Percentiles rank a stretch among this genome's conserved stretches.
Conservation (phyloP, 1,140 invertebrate genomes). For the Caerostris extrusa region DNA sequence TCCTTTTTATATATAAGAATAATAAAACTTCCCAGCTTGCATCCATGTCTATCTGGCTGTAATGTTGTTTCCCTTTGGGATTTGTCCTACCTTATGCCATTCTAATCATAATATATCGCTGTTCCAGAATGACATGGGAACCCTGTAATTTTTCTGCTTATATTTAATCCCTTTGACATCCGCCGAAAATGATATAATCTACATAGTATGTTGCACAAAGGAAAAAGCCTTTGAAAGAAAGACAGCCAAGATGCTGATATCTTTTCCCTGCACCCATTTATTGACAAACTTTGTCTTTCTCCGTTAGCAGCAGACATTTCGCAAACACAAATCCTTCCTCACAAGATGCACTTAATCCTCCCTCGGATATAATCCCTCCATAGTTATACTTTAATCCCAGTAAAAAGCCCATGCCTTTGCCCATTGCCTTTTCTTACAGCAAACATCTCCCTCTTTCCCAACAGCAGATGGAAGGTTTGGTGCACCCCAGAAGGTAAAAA, state of each 20-base stretch:
- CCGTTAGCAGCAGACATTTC: background rate
- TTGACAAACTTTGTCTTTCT: background rate
- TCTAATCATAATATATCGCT: background rate
- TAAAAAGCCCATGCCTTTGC: background rate
- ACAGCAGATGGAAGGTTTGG: constrained; percentile 14
- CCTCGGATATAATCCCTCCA: constrained; percentile 29
- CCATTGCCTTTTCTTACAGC: background rate
- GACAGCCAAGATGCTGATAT: background rate
- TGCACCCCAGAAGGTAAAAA: background rate
- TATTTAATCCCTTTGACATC: constrained; percentile 2
- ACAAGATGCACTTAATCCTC: constrained; percentile 19
- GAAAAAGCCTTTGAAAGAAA: background rate
- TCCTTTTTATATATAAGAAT: background rate
- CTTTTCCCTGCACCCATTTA: background rate
- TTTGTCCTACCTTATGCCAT: background rate
- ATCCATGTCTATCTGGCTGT: background rate
- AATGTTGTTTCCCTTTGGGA: background rate
- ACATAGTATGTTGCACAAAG: background rate
- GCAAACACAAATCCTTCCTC: constrained; percentile 24
- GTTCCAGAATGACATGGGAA: background rate
- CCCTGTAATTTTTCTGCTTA: background rate
- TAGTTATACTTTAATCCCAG: constrained; percentile 28
- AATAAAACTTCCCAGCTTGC: no score
- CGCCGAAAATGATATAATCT: background rate
- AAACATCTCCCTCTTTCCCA: background rate